phyloP scores from a whole-genome alignment of 2,888 invertebrate genomes.

The Campaea margaritaria region DNA sequence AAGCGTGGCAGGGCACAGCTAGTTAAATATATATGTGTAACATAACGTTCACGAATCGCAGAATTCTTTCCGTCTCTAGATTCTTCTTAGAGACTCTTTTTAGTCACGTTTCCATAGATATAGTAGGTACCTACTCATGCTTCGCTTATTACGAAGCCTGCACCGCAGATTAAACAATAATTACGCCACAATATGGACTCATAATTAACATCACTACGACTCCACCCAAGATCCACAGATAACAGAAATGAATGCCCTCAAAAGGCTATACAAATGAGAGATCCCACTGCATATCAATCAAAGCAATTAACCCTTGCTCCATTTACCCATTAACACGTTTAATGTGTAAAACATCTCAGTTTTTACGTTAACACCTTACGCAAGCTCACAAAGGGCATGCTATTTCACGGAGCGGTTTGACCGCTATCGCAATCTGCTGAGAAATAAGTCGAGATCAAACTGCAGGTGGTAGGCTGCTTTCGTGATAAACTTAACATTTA shows the following conservation, averaged over 20 bases:
- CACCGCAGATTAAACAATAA: background rate
- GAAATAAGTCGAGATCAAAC: constrained; percentile 37
- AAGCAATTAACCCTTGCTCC: constrained; percentile 68
- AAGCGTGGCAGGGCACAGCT: too few relatives aligned
- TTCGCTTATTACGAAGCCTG: too few relatives aligned
- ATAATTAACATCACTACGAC: constrained; percentile 9
- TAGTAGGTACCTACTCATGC: too few relatives aligned
- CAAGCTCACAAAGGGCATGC: constrained; percentile 70
- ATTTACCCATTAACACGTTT: constrained; percentile 75
- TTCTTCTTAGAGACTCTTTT: too few relatives aligned
- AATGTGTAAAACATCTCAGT: constrained; percentile 68
- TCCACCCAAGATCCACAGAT: constrained; percentile 22
- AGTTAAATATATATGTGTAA: too few relatives aligned
- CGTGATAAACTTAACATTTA: constrained; percentile 38
- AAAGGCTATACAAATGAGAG: constrained; percentile 43
- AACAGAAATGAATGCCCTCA: constrained; percentile 26
- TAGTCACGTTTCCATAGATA: too few relatives aligned
- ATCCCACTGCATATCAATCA: constrained; percentile 70
- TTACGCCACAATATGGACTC: background rate
- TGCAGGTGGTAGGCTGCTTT: constrained; percentile 17
- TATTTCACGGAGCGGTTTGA: constrained; percentile 51
- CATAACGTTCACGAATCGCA: too few relatives aligned
- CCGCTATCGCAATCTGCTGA: constrained; percentile 55
- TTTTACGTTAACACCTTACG: constrained; percentile 64
- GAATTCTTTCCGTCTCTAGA: too few relatives aligned